Base-by-base conservation (phyloP, 92 coral and sea anemone genomes). In the Epizoanthus scotinus region DNA sequence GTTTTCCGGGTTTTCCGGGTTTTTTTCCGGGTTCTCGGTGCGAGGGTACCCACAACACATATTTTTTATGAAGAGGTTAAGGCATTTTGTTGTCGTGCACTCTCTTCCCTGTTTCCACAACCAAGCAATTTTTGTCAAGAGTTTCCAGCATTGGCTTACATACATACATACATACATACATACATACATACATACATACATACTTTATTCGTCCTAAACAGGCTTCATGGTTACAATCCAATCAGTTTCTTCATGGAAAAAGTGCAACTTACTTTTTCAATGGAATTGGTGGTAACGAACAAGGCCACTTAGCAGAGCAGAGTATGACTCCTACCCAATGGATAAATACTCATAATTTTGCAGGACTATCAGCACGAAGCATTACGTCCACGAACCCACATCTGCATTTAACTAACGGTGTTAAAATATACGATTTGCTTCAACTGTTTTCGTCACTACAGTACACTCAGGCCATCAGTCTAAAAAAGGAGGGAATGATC, bases 201-300 rank as follows among this genome's bases (percentile, higher is more conserved):
- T n/a, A n/a, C n/a, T n/a, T n/a, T n/a, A n/a, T n/a, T n/a, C n/a
- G n/a, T n/a, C n/a, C n/a, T n/a, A n/a, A n/a, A n/a, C n/a, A n/a
- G n/a, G n/a, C n/a, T n/a, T n/a, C 88, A 5, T 88, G 83, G 86
- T 12, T 84, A 49, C 91, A 84, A 50, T 84, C 92, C 18, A 88
- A 84, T 49, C 92, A 84, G 75, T 84, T 84, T 77, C 86, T 84
- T 59, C 89, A 88, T 71, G 89, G 89, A 26, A 88, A 88, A 53
- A 65, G 86, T 25, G 77, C 84, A 36, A 81, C 86, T 0, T 68
- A 67, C 70, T 81, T 84, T 54, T 84, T 84, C 40, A 79, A 60
- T 81, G 86, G 92, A 49, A 60, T 67, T 29, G 89, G 88, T 19
- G 86, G 88, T 61, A 47, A 83, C 20, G 38, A 63, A 20, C 87